Evolutionary conservation across 2,113 vertebrate species (phyloP).

Genomic region (Cebidichthys violaceus): DNA sequence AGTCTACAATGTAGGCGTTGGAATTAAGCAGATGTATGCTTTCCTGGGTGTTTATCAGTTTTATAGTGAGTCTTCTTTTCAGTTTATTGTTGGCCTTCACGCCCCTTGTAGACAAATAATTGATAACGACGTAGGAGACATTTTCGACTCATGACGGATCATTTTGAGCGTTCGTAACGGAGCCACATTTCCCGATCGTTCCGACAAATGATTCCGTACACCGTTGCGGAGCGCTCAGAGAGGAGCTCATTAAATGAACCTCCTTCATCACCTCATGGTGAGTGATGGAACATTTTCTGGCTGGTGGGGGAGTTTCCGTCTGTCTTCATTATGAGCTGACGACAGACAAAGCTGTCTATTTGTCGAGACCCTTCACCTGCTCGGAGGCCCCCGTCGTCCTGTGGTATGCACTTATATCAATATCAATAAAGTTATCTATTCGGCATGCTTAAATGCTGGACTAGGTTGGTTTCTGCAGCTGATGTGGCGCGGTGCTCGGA

Average conservation of each 20-base stretch:
- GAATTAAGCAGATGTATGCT: neutral
- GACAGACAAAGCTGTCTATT: constrained; percentile 58
- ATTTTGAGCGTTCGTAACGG: neutral
- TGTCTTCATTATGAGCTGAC: constrained; percentile 63
- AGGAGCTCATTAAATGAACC: constrained; percentile 47
- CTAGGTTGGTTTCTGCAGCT: neutral
- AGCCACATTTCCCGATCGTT: constrained; percentile 12
- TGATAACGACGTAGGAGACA: neutral
- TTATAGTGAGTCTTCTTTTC: too few species aligned
- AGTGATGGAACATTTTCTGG: constrained; percentile 51
- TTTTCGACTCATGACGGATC: neutral
- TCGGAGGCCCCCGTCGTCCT: constrained; percentile 30
- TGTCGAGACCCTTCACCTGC: constrained; percentile 34
- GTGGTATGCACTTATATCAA: constrained; percentile 27
- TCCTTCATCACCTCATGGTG: constrained; percentile 39
- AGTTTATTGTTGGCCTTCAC: neutral
- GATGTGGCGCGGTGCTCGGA: constrained; percentile 8
- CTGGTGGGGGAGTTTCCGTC: constrained; percentile 16
- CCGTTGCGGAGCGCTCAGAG: neutral
- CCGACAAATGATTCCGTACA: neutral
- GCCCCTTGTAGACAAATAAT: constrained; percentile 1
- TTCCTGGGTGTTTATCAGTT: neutral
- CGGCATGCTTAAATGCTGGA: neutral
- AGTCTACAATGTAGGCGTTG: neutral
- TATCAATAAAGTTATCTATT: constrained; percentile 6